Conservation (phyloP, 1,140 invertebrate species). For the Trichomalopsis sarcophagae region DNA sequence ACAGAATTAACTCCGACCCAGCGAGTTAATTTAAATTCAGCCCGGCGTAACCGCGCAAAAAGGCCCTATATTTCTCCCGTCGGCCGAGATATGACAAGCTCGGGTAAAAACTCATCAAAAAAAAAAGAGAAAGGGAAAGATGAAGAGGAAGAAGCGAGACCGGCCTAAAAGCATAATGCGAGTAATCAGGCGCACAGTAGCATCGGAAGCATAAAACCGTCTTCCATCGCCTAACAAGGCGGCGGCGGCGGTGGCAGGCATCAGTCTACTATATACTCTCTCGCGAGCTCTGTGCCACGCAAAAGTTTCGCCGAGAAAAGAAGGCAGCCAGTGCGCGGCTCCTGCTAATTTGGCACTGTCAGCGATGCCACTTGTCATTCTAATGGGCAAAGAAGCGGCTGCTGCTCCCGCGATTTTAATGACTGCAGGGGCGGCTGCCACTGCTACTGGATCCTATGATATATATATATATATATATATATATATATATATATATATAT, state of each 20-base stretch:
- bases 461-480: background rate
- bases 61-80: background rate
- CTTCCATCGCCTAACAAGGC: conserved; percentile 45
- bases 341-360: conserved; percentile 72
- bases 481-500: background rate
- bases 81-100: background rate
- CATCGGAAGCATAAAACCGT: conserved; percentile 38
- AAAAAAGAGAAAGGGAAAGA: background rate
- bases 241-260: background rate
- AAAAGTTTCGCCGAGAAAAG: conserved; percentile 32
- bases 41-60: background rate
- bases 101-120: conserved; percentile 22
- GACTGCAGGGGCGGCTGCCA: conserved; percentile 56
- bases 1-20: background rate
- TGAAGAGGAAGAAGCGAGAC: background rate
- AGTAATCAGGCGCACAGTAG: conserved; percentile 35
- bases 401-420: conserved; percentile 65
- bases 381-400: conserved; percentile 68
- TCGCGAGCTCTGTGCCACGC: background rate
- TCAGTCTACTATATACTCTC: background rate
- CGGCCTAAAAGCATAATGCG: conserved; percentile 18
- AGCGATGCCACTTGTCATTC: conserved; percentile 72
- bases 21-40: conserved; percentile 42
- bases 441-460: background rate
- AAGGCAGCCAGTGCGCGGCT: conserved; percentile 39